These are phyloP conservation scores for Notolepis coatsorum DNA, from an alignment of 2,797 vertebrate genomes.

Conservation along the genomic window DNA sequence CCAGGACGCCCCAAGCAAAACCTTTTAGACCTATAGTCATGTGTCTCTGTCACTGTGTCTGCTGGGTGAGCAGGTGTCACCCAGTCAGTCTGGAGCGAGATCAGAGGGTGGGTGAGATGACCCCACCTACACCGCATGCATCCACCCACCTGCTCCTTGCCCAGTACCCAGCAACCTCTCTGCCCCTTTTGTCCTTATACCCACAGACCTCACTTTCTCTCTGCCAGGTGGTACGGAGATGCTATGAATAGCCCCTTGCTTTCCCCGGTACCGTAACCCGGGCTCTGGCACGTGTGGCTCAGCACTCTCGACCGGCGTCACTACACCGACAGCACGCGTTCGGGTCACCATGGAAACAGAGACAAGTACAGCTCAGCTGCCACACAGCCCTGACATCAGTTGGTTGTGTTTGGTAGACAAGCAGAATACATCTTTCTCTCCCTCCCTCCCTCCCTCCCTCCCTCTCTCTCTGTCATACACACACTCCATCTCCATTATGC, in stretches of 20 bases:
- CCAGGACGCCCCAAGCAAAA: not conserved
- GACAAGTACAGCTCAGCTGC: slow-evolving; percentile 67
- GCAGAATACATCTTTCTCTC: slow-evolving; percentile 30
- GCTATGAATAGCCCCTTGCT: slow-evolving; percentile 74
- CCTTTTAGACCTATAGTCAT: not conserved
- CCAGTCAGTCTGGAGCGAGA: slow-evolving; percentile 44
- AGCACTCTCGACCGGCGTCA: slow-evolving; percentile 72
- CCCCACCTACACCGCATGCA: slow-evolving; percentile 11
- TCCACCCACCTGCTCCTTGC: slow-evolving; percentile 21
- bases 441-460: slow-evolving; percentile 1
- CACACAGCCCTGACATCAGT: slow-evolving; percentile 58
- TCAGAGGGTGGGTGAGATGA: slow-evolving; percentile 51
- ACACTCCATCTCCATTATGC: not conserved
- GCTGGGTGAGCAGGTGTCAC: slow-evolving; percentile 45
- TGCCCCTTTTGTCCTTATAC: slow-evolving; percentile 42
- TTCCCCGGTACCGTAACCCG: slow-evolving; percentile 63
- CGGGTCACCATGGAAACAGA: slow-evolving; percentile 83
- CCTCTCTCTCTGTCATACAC: not conserved
- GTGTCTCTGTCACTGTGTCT: slow-evolving; percentile 19
- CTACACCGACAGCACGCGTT: slow-evolving; percentile 75
- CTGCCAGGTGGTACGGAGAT: slow-evolving; percentile 50
- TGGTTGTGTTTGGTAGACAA: slow-evolving; percentile 49
- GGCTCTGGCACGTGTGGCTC: slow-evolving; percentile 74
- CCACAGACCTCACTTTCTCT: slow-evolving; percentile 33
- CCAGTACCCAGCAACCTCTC: slow-evolving; percentile 13